These are phyloP conservation scores for Platycheirus rosarum DNA, from an alignment of 2,888 invertebrate genomes.

Conservation along the genomic window DNA sequence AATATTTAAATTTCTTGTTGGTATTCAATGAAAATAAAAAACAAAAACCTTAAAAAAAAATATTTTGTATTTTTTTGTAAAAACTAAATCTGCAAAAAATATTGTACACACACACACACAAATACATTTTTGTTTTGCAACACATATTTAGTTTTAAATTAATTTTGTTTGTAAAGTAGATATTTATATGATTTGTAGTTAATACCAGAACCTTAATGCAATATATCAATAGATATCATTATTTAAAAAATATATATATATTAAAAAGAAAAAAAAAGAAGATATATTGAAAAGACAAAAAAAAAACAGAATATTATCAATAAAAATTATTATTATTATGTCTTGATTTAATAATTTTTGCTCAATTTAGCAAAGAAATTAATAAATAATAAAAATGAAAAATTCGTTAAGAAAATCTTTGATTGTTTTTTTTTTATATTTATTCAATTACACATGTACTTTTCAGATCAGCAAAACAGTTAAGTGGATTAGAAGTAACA, in stretches of 20 bases:
- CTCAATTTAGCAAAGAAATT: conserved; percentile 82
- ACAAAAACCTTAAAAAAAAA: conserved; percentile 11
- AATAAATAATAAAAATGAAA: conserved; percentile 78
- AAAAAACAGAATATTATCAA: conserved; percentile 61
- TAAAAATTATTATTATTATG: conserved; percentile 75
- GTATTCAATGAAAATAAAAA: conserved; percentile 14
- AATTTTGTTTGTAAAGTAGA: conserved; percentile 56
- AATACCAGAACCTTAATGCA: conserved; percentile 70
- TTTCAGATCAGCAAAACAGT: too few relatives aligned
- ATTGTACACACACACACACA: conserved; percentile 36
- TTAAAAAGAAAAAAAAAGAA: conserved; percentile 32
- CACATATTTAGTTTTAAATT: conserved; percentile 26
- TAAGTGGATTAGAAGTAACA: too few relatives aligned
- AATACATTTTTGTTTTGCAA: background rate
- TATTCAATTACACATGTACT: conserved; percentile 19
- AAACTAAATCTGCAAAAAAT: conserved; percentile 35
- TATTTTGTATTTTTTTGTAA: conserved; percentile 51
- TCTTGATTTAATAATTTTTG: conserved; percentile 79
- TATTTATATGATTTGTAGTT: conserved; percentile 54
- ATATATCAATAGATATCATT: conserved; percentile 74
- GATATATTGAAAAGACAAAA: conserved; percentile 66
- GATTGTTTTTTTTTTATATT: conserved; percentile 50
- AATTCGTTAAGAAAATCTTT: conserved; percentile 80
- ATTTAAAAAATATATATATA: conserved; percentile 52
- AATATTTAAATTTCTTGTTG: conserved; percentile 15